Base-by-base conservation (phyloP, 2,888 invertebrate genomes). In the Lithophane socia region DNA sequence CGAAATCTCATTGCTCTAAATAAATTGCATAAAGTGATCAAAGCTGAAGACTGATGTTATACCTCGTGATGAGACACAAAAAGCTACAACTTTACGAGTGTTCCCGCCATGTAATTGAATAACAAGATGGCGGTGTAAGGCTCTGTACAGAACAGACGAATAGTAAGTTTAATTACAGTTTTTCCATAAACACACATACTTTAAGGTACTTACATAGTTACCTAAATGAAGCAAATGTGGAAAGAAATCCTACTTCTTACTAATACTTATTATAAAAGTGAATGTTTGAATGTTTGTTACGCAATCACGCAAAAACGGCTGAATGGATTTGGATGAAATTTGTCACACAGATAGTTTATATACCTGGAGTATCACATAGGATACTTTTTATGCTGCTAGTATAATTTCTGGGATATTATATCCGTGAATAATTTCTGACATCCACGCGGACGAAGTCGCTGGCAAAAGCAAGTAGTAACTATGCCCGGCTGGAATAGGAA, bases 101-200 rank as follows among this genome's bases (percentile, higher is more conserved):
- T 83, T 88, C 85, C 80, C 77, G 85, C 85, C 80, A 84, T 84
- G 80, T 88, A 88, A 88, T 88, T 88, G 88, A 88, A 87, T 88
- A 85, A 82, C 86, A 86, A 87, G 75, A 86, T 86, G 87, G 83
- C 85, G 77, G 52, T 37, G 37, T 86, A 73, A 86, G 66, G 87
- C 64, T 67, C 13, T 21, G 68, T 79, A 10, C 72, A 87, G 61
- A 85, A 12, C 74, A 87, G 64, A 85, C n/a, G 7, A 12, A 76
- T 61, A 9, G 1, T 37, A 21, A 64, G n/a, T 16, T 64, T 42
- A 12, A n/a, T 44, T 44, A 44, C 69, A 13, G 18, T 44, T 29
- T 21, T 69, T 69, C 18, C 18, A 10, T n/a, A n/a, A 54, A 68
- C 3, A 56, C 21, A 21, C 54, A 9, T 54, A 54, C 10, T 54